Evolutionary conservation across 2,113 vertebrate species (phyloP).

Genomic region (Hypomesus transpacificus): DNA sequence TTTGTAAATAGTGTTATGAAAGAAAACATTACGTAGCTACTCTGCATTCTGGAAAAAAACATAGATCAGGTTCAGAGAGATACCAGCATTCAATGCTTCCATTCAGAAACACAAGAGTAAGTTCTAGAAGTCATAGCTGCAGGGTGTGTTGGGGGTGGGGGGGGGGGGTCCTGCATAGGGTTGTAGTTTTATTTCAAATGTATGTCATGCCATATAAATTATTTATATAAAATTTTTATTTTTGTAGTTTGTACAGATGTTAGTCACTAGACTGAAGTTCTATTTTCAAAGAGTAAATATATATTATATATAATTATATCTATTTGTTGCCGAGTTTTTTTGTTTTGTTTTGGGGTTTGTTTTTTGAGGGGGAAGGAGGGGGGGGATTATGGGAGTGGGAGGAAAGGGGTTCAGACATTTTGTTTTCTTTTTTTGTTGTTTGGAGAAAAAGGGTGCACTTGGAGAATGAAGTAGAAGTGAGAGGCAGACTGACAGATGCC

Average conservation of each 20-base stretch:
- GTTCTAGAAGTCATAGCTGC: constrained; percentile 30
- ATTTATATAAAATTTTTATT: constrained; percentile 95
- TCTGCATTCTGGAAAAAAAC: constrained; percentile 41
- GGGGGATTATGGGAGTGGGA: constrained; percentile 38
- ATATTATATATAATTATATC: constrained; percentile 89
- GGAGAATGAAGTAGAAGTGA: constrained; percentile 71
- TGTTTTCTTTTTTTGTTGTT: constrained; percentile 35
- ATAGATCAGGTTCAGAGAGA: not conserved
- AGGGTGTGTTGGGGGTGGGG: constrained; percentile 30
- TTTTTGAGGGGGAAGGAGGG: constrained; percentile 40
- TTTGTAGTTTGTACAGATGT: constrained; percentile 94
- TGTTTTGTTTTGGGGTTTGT: constrained; percentile 54
- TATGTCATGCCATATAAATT: constrained; percentile 87
- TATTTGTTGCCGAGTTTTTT: constrained; percentile 72
- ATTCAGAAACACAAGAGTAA: constrained; percentile 38
- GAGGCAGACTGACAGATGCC: constrained; percentile 51
- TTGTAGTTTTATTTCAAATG: constrained; percentile 75
- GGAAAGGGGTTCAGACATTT: constrained; percentile 39
- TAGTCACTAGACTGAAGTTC: constrained; percentile 87
- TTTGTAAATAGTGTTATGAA: constrained; percentile 49
- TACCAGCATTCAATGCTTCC: constrained; percentile 48
- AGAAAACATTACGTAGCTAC: constrained; percentile 62
- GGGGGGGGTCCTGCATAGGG: constrained; percentile 64
- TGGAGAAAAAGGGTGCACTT: constrained; percentile 46
- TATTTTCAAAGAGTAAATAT: constrained; percentile 96